Evolutionary conservation across 2,888 invertebrate species (phyloP).

Genomic region (Nomada lathburiana): DNA sequence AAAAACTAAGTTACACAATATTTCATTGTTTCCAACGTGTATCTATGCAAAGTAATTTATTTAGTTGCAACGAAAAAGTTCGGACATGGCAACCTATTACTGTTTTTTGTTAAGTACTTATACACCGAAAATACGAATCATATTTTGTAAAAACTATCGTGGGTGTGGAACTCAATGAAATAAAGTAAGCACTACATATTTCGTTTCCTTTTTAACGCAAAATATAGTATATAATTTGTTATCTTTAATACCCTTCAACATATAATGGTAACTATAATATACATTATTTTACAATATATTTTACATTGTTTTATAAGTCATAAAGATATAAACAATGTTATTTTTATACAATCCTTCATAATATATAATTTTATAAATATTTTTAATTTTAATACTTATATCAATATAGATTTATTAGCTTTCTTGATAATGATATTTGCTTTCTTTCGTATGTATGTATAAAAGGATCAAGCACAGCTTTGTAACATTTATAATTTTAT

Average conservation of each 20-base stretch:
- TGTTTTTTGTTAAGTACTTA: no score
- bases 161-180: conserved; percentile 4
- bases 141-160: conserved; percentile 11
- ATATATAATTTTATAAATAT: conserved; percentile 38
- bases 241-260: conserved; percentile 35
- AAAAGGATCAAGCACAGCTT: conserved; percentile 11
- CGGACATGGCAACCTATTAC: background rate
- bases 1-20: conserved; percentile 20
- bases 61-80: background rate
- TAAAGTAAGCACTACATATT: background rate
- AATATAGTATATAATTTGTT: conserved; percentile 24
- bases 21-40: background rate
- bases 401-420: conserved; percentile 43
- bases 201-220: conserved; percentile 20
- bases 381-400: conserved; percentile 44
- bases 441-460: conserved; percentile 17
- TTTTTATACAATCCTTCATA: conserved; percentile 21
- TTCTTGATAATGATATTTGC: conserved; percentile 49
- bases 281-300: conserved; percentile 38
- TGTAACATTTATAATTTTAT: conserved; percentile 11
- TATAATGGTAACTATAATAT: conserved; percentile 23
- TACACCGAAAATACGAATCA: background rate
- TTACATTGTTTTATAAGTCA: conserved; percentile 7
- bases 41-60: conserved; percentile 4
- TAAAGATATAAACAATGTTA: conserved; percentile 35